Evolutionary conservation across 2,113 vertebrate species (phyloP).

Genomic region (Chamaea fasciata): DNA sequence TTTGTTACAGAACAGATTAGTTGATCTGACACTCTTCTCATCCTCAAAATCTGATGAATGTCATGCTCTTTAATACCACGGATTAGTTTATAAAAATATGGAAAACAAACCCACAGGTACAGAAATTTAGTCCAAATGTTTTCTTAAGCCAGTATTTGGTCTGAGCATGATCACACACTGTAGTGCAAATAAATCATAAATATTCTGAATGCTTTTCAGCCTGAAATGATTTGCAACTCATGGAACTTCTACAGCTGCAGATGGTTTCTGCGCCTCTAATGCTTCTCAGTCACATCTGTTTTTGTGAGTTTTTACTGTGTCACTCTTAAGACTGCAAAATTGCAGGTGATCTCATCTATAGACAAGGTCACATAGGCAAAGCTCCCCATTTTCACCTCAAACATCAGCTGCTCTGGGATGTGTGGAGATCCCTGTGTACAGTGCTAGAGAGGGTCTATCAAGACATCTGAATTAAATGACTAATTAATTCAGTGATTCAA

Average conservation of each 20-base stretch:
- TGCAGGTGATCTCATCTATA: background rate
- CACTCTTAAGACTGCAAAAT: background rate
- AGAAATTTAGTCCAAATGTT: background rate
- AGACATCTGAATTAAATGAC: background rate
- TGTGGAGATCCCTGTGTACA: background rate
- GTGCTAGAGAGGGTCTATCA: background rate
- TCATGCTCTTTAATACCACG: background rate
- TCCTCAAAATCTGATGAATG: background rate
- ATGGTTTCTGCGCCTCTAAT: background rate
- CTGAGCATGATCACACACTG: background rate
- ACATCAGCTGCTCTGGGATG: background rate
- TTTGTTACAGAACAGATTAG: background rate
- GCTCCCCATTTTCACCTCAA: background rate
- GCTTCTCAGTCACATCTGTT: background rate
- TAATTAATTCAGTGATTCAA: background rate
- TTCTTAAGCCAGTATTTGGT: background rate
- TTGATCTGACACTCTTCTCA: background rate
- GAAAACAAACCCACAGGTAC: background rate
- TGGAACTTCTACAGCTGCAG: background rate
- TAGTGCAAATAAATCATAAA: background rate
- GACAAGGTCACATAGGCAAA: fast-evolving
- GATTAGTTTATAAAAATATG: background rate
- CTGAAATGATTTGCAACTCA: background rate
- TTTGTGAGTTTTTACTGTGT: background rate
- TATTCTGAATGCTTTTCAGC: background rate